A percentile compares a stretch with the other conserved stretches of the same genome.
phyloP scores from a whole-genome alignment of 2,797 vertebrate species.

The Sebastes minor region DNA sequence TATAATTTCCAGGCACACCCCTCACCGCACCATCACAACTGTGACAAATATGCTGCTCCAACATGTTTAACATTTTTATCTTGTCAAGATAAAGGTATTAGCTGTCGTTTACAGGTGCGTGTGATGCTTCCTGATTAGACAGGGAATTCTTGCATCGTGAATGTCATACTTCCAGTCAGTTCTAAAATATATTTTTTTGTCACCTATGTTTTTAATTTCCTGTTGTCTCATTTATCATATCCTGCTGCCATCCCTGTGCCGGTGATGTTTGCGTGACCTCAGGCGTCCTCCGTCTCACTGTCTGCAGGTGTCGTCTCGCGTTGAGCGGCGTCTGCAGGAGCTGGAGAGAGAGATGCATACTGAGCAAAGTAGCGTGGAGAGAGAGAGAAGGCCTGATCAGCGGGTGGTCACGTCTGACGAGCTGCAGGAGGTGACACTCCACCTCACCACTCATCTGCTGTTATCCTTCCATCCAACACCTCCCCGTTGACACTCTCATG shows the following conservation, averaged over 20 bases:
- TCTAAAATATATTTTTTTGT: conserved; percentile 29
- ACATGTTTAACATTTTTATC: conserved; percentile 57
- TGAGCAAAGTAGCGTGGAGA: conserved; percentile 73
- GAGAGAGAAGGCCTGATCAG: conserved; percentile 81
- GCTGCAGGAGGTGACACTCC: conserved; percentile 87
- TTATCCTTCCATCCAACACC: conserved; percentile 11
- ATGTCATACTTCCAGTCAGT: conserved; percentile 1
- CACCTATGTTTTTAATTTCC: conserved; percentile 55
- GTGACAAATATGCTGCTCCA: conserved; percentile 29
- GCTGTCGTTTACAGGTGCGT: conserved; percentile 30
- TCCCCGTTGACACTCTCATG: not conserved
- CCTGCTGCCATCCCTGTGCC: not conserved
- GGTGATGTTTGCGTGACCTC: conserved; percentile 36
- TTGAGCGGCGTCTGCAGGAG: conserved; percentile 90
- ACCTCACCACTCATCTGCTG: conserved; percentile 18
- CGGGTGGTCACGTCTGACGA: conserved; percentile 81
- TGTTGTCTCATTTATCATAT: conserved; percentile 53
- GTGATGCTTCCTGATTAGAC: conserved; percentile 47
- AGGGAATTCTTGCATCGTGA: not conserved
- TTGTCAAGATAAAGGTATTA: conserved; percentile 60
- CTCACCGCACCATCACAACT: conserved; percentile 7
- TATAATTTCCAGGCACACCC: conserved; percentile 26
- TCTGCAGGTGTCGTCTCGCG: conserved; percentile 86
- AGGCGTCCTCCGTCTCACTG: conserved; percentile 13
- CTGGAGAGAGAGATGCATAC: conserved; percentile 87